These are phyloP conservation scores for Gallinago stenura DNA, from an alignment of 2,797 vertebrate genomes.

Conservation along the genomic window DNA sequence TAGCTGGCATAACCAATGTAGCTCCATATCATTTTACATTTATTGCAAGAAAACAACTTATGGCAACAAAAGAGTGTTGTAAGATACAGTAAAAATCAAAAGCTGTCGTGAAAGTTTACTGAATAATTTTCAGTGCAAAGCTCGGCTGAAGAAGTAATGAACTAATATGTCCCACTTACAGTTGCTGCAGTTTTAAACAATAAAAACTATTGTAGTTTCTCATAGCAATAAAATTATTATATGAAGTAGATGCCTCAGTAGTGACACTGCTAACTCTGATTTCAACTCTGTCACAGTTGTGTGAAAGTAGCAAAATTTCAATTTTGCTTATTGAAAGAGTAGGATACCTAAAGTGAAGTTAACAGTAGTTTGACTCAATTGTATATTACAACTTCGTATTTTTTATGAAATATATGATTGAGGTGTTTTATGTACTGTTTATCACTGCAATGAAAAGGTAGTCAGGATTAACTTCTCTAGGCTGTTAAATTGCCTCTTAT, in stretches of 20 bases:
- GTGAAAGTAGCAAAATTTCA: constrained; percentile 43
- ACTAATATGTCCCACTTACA: constrained; percentile 41
- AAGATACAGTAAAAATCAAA: constrained; percentile 56
- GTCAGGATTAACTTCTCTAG: constrained; percentile 73
- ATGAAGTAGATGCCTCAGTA: background rate
- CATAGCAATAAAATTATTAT: background rate
- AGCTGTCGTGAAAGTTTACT: constrained; percentile 51
- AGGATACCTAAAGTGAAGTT: constrained; percentile 54
- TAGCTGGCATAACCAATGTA: constrained; percentile 11
- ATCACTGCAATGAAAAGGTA: constrained; percentile 73
- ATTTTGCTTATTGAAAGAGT: constrained; percentile 67
- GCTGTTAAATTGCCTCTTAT: constrained; percentile 76
- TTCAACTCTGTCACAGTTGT: constrained; percentile 47
- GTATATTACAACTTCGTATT: constrained; percentile 56
- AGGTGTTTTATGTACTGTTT: constrained; percentile 71
- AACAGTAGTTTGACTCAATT: constrained; percentile 59
- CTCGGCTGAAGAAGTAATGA: constrained; percentile 13
- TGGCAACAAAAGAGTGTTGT: constrained; percentile 29
- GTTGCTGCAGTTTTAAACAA: constrained; percentile 29
- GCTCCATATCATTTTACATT: constrained; percentile 37
- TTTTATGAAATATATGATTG: constrained; percentile 68
- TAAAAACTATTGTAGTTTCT: constrained; percentile 11
- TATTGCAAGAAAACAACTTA: constrained; percentile 61
- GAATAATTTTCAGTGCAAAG: constrained; percentile 48
- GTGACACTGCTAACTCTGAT: constrained; percentile 48